phyloP scores from a whole-genome alignment of 2,888 invertebrate species.

The Rhyacophila evoluta region DNA sequence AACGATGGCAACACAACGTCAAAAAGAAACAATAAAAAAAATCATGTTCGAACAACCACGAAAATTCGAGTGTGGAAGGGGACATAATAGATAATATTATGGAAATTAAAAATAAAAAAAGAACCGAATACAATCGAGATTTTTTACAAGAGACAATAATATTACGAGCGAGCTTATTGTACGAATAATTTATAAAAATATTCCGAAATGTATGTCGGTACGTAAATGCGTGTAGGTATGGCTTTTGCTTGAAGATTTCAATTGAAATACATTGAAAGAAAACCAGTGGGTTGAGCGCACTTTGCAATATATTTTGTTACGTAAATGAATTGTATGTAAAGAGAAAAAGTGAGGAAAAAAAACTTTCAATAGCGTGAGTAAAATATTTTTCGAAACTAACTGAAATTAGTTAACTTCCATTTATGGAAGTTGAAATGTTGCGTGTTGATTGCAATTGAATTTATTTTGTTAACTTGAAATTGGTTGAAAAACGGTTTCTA shows the following conservation, averaged over 20 bases:
- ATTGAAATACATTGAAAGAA: neutral
- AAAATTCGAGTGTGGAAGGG: neutral
- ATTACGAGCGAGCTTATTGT: conserved; percentile 34
- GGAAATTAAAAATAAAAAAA: conserved; percentile 46
- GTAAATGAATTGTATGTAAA: too few relatives aligned
- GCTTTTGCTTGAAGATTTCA: conserved; percentile 13
- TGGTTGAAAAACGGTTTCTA: too few relatives aligned
- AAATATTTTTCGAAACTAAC: too few relatives aligned
- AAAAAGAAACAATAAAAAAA: neutral
- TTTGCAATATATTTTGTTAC: too few relatives aligned
- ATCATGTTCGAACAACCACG: conserved; percentile 5
- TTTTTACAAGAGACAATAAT: conserved; percentile 32
- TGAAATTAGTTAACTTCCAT: too few relatives aligned
- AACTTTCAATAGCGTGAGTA: too few relatives aligned
- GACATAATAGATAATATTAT: conserved; percentile 42
- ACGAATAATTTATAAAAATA: conserved; percentile 27
- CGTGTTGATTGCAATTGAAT: too few relatives aligned
- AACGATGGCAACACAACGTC: neutral
- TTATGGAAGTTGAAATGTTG: too few relatives aligned
- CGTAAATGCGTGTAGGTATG: neutral
- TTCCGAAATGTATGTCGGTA: conserved; percentile 31
- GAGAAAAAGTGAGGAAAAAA: too few relatives aligned
- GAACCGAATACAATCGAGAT: conserved; percentile 48
- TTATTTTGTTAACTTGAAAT: too few relatives aligned
- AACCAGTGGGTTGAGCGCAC: neutral